Base-by-base conservation (phyloP, 2,888 invertebrate species). In the Leucania comma region DNA sequence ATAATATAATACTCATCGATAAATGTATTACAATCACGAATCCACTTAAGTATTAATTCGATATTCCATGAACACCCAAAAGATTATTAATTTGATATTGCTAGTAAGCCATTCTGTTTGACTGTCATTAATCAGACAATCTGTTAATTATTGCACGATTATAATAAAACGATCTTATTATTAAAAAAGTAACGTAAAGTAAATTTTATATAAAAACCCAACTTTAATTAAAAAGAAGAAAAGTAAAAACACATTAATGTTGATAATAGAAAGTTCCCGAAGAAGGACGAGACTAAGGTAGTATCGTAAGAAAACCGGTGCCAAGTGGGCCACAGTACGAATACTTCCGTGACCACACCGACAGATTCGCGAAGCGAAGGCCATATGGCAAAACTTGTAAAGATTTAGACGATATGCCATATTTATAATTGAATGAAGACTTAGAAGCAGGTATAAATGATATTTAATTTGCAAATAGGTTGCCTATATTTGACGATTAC, bases 261-360 rank as follows among this genome's bases (percentile, higher is more conserved):
- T 74, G 20, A 64, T 62, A 66, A 64, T 54, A 80, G 80, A 81
- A 81, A 81, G 80, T 75, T 61, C 54, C 59, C 6, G 3, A 20
- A 4, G 32, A 75, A 82, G 72, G 79, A 79, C 68, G 63, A 78
- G 58, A 51, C 29, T n/a, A n/a, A n/a, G 51, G 51, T 48, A 42
- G 56, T 60, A 63, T 60, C 54, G 62, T 82, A 68, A 78, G 75
- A 68, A 57, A 79, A 68, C 80, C 68, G 68, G 82, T 82, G 82
- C 79, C 82, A 81, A 81, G 80, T 81, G 63, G 79, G 56, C 2
- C 80, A 20, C 68, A 51, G n/a, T 61, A 50, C 35, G 3, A 77
- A 62, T 46, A 51, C 53, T 59, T 68, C 50, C 22, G 10, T 14
- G 9, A 3, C 26, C 38, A 80, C 59, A 75, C 65, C 32, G 32